phyloP scores from a whole-genome alignment of 2,113 vertebrate species.

The Dasyurus viverrinus region DNA sequence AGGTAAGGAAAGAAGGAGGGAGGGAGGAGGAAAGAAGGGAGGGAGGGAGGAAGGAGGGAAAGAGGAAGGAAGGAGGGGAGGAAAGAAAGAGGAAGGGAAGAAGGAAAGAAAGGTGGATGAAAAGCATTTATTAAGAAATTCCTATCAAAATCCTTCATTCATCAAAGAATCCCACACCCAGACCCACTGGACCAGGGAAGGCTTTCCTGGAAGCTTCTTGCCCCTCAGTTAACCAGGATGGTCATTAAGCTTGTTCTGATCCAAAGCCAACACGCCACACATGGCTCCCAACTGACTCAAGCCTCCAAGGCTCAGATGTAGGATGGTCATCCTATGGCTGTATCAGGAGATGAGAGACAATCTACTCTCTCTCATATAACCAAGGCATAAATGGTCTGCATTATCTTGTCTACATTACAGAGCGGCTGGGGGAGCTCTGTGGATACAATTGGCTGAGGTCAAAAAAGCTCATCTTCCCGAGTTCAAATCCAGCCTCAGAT shows the following conservation, averaged over 20 bases:
- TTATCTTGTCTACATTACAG: background rate
- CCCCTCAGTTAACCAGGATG: background rate
- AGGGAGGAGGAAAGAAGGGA: too few relatives aligned
- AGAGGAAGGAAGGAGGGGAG: too few relatives aligned
- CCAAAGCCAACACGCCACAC: background rate
- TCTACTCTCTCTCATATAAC: background rate
- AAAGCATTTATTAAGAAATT: background rate
- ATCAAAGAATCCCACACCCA: background rate
- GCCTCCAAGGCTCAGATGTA: background rate
- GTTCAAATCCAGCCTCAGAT: background rate
- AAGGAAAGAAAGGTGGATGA: background rate
- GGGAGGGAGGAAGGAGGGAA: too few relatives aligned
- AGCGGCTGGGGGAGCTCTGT: background rate
- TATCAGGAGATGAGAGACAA: background rate
- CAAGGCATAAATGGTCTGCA: background rate
- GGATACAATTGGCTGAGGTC: background rate
- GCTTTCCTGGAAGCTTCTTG: background rate
- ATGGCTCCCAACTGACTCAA: background rate
- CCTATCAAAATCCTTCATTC: background rate
- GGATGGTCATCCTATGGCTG: background rate
- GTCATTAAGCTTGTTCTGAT: background rate
- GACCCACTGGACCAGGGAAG: background rate
- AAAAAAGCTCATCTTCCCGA: background rate
- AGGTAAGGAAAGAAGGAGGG: too few relatives aligned
- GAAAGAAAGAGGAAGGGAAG: too few relatives aligned